Evolutionary conservation across 2,797 vertebrate species (phyloP), one percentile per base, ranked within the genome.

Genomic region (Sebastes wilsoni): DNA sequence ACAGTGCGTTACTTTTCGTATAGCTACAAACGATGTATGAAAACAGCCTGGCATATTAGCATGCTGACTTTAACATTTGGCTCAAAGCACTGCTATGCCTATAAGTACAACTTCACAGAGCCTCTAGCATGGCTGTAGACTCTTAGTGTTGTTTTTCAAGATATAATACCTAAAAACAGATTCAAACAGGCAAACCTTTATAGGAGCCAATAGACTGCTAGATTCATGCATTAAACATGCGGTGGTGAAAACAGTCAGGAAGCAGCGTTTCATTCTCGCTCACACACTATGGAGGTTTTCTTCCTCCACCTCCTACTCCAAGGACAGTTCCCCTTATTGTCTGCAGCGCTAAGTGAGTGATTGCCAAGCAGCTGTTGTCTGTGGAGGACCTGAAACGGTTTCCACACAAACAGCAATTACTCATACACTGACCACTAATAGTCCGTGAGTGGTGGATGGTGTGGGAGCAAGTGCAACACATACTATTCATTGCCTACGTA

Each of bases 311-410:
- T 67, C 52, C 49, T 7, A 38, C 81, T 77, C 23, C 70, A 75
- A 77, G 76, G 70, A 72, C 59, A 30, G 23, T 28, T 60, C 23
- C 23, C 32, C 34, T 56, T 66, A 77, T 70, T 65, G 66, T 82
- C 58, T 74, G 34, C 60, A 64, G 27, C 3, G 8, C 22, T 78
- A 72, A 85, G 69, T 81, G 66, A 83, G 59, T 66, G 78, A 75
- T 80, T 49, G 10, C 38, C 49, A 52, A 60, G 30, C 73, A 81
- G 72, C 78, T 64, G 67, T 56, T 59, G 32, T 74, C 64, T 66
- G 36, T 28, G 46, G 73, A 81, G 49, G 22, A 74, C 69, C 71
- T 75, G 52, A 46, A 79, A 74, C 49, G 14, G 27, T 75, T 69
- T 36, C 62, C 23, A 56, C 27, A 72, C 46, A 76, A 72, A 66